Evolutionary conservation across 2,797 vertebrate species (phyloP).

Genomic region (Ctenopoma multispine): DNA sequence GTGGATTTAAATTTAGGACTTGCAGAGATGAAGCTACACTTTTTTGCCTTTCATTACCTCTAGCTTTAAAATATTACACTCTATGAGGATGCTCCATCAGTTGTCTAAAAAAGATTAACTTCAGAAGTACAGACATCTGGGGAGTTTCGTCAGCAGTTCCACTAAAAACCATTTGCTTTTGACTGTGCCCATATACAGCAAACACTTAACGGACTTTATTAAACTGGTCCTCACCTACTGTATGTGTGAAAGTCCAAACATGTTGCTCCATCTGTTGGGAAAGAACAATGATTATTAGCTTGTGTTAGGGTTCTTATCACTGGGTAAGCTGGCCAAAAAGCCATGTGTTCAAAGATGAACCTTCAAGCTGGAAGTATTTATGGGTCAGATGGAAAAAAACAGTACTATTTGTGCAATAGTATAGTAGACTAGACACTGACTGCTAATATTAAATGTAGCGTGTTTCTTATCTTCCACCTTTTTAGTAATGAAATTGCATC

Average conservation of each 20-base stretch:
- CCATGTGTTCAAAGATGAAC: slow-evolving; percentile 33
- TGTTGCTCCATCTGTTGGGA: slow-evolving; percentile 65
- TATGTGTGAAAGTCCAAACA: slow-evolving; percentile 71
- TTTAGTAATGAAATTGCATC: no score
- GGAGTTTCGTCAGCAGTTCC: slow-evolving; percentile 40
- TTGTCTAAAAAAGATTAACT: slow-evolving; percentile 46
- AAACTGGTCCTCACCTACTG: slow-evolving; percentile 60
- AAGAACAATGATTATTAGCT: slow-evolving; percentile 52
- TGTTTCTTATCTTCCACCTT: no score
- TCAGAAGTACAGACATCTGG: slow-evolving; percentile 55
- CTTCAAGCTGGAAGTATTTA: slow-evolving; percentile 18
- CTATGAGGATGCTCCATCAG: slow-evolving; percentile 18
- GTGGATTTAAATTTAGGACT: slow-evolving; percentile 27
- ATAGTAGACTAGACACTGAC: background rate
- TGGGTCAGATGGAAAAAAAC: slow-evolving; percentile 9
- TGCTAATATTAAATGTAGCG: no score
- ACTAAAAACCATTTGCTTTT: slow-evolving; percentile 44
- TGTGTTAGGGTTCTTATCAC: slow-evolving; percentile 20
- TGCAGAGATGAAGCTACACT: slow-evolving; percentile 9
- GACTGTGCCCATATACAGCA: slow-evolving; percentile 28
- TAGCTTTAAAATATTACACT: slow-evolving; percentile 20
- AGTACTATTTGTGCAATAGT: background rate
- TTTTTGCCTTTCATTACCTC: slow-evolving; percentile 20
- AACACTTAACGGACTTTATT: slow-evolving; percentile 32
- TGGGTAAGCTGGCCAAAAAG: slow-evolving; percentile 32